A percentile compares a stretch with the other conserved stretches of the same genome.
phyloP scores from a whole-genome alignment of 2,888 invertebrate species.

The Bellardia bayeri region DNA sequence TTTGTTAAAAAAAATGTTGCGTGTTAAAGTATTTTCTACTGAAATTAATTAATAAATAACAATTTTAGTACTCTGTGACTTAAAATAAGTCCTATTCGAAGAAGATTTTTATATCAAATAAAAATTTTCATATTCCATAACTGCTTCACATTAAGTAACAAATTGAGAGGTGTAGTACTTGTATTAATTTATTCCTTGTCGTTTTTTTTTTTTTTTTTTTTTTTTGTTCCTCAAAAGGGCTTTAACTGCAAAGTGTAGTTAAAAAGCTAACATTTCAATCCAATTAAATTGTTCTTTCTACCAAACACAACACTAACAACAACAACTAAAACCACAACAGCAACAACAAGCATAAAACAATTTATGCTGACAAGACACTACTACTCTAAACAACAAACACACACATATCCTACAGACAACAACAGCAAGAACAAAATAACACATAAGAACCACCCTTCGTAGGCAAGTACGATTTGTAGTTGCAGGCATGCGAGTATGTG shows the following conservation, averaged over 20 bases:
- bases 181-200: conserved; percentile 12
- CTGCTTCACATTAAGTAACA: conserved; percentile 38
- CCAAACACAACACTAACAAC: conserved; percentile 13
- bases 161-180: conserved; percentile 25
- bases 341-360: conserved; percentile 43
- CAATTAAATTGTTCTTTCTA: conserved; percentile 72
- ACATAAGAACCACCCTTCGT: conserved; percentile 42
- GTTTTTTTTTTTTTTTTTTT: conserved; percentile 18
- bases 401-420: not conserved
- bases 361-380: conserved; percentile 65
- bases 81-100: too few relatives aligned
- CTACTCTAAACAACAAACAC: not conserved
- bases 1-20: too few relatives aligned
- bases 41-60: too few relatives aligned
- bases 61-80: too few relatives aligned
- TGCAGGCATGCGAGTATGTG: not conserved
- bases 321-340: conserved; percentile 35
- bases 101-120: too few relatives aligned
- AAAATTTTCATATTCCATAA: too few relatives aligned
- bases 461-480: conserved; percentile 11
- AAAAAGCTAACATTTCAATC: conserved; percentile 73
- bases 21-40: too few relatives aligned
- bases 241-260: conserved; percentile 70
- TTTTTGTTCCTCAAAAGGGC: conserved; percentile 30
- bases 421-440: not conserved